Evolutionary conservation across 2,888 invertebrate genomes (phyloP).

Genomic region (Eurois occulta): DNA sequence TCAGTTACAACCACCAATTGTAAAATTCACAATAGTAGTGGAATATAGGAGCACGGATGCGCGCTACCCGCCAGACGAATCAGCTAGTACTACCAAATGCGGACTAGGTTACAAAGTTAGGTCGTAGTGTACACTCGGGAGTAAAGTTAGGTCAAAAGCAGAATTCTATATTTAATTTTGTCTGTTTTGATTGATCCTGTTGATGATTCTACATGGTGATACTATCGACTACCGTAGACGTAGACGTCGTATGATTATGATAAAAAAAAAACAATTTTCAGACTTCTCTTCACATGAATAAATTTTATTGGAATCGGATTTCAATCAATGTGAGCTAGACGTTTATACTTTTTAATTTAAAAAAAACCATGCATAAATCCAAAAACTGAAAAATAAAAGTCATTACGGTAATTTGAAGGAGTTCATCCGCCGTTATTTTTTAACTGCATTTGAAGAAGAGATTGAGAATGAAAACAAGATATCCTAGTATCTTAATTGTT

Average conservation of each 20-base stretch:
- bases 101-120: conserved; percentile 29
- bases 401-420: neutral
- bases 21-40: conserved; percentile 36
- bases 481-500: neutral
- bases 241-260: neutral
- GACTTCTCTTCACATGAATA: neutral
- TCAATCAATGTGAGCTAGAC: neutral
- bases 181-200: too few species aligned
- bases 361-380: neutral
- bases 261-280: neutral
- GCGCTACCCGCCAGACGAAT: neutral
- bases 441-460: neutral
- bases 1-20: conserved; percentile 1
- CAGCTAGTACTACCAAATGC: conserved; percentile 3
- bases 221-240: neutral
- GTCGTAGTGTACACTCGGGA: neutral
- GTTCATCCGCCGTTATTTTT: neutral
- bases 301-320: neutral
- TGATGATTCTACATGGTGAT: neutral
- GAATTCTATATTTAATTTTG: neutral
- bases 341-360: neutral
- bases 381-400: neutral
- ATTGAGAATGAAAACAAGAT: neutral
- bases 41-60: conserved; percentile 8
- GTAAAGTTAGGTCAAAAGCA: conserved; percentile 3